Base-by-base conservation (phyloP, 2,113 vertebrate genomes). In the Corvus moneduloides region DNA sequence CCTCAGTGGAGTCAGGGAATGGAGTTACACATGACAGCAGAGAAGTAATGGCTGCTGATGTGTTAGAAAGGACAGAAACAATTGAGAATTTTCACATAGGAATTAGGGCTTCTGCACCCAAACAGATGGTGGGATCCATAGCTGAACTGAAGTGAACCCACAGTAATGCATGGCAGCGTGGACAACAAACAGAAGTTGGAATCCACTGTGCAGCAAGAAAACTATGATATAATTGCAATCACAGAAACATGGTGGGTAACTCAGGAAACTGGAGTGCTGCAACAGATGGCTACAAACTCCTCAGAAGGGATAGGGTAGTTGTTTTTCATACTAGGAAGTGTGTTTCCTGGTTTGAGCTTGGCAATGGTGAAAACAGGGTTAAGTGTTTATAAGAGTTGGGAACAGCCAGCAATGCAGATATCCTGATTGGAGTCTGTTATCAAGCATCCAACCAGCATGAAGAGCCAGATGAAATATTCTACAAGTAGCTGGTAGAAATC, bases 1-100 rank as follows among this genome's bases (percentile, higher is more conserved):
- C 23, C 8, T 68, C 28, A 9, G 24, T 51, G 37, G 33, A 63
- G 14, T 11, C 2, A 35, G 4, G 5, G 58, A 20, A 37, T 8
- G 6, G 23, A 51, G 23, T 75, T 16, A 16, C 14, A n/a, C 1
- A 11, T 0, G 1, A 43, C 15, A 76, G 51, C 21, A 41, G 48
- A 46, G 20, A 33, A 2, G 0, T 16, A 41, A 41, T 23, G 1
- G 2, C 33, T n/a, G 13, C 10, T 75, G 55, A 37, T 44, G 22
- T 21, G 3, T 62, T 87, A 56, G 48, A 63, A 87, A 69, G 11
- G 55, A 44, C 7, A 28, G 28, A 43, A 82, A 27, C 3, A 24
- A 10, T 0, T 22, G 23, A 87, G 12, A 72, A 67, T 32, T 46
- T 66, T 58, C 10, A 46, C 2, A 32, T 1, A 46, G 21, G 20